Conservation (phyloP, 2,888 invertebrate species). For the Temnothorax unifasciatus region DNA sequence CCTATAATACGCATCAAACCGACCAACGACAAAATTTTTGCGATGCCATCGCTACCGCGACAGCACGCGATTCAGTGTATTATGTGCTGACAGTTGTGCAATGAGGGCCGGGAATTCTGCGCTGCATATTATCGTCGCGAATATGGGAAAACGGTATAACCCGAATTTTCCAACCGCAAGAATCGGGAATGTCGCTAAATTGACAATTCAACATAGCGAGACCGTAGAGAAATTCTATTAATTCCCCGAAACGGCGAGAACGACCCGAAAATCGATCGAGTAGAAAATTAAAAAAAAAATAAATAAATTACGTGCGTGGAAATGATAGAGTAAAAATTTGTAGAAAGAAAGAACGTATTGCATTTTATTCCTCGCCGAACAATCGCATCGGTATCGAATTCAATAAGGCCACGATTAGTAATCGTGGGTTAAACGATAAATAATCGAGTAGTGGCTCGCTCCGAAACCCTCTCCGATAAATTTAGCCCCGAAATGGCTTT, state of each 20-base stretch:
- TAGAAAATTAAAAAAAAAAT: neutral
- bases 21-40: slow-evolving; percentile 23
- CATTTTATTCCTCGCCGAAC: too few relatives aligned
- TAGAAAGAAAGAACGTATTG: too few relatives aligned
- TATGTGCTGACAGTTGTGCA: slow-evolving; percentile 10
- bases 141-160: slow-evolving; percentile 17
- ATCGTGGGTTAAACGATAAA: slow-evolving; percentile 23
- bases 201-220: slow-evolving; percentile 1
- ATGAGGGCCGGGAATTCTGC: neutral
- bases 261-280: neutral
- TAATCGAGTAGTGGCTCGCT: slow-evolving; percentile 9
- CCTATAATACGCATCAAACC: slow-evolving; percentile 9
- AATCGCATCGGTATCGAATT: neutral
- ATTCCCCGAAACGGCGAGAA: neutral
- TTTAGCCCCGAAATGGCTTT: slow-evolving; percentile 23
- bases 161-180: slow-evolving; percentile 19
- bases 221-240: slow-evolving; percentile 16
- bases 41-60: neutral
- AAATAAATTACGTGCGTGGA: too few relatives aligned
- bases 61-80: slow-evolving; percentile 5
- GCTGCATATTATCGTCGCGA: slow-evolving; percentile 17
- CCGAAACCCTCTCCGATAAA: slow-evolving; percentile 8
- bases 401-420: slow-evolving; percentile 4
- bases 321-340: neutral
- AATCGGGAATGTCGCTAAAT: slow-evolving; percentile 34